Evolutionary conservation across 2,797 vertebrate genomes (phyloP).

Genomic region (Tauraco hartlaubi): DNA sequence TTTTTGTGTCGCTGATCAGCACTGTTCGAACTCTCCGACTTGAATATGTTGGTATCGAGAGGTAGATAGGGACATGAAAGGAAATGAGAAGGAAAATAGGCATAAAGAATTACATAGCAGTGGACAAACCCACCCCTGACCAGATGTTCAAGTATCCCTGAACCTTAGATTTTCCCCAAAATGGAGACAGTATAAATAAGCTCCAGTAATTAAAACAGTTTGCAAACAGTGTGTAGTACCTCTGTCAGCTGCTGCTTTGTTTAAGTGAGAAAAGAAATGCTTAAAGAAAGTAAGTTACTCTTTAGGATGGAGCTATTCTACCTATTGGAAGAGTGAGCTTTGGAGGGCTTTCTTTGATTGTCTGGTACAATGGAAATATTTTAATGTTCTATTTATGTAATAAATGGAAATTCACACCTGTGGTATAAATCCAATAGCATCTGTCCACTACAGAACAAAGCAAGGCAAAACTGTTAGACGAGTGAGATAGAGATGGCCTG

Average conservation of each 20-base stretch:
- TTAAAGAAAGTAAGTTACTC: not conserved
- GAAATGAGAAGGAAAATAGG: not conserved
- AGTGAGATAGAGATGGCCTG: not conserved
- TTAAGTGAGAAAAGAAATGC: not conserved
- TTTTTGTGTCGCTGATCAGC: not conserved
- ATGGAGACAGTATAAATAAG: not conserved
- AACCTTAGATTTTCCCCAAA: not conserved
- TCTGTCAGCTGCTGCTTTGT: not conserved
- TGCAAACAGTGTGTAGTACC: not conserved
- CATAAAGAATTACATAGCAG: not conserved
- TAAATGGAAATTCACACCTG: not conserved
- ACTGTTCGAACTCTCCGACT: not conserved
- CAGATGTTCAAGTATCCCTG: not conserved
- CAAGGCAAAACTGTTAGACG: not conserved
- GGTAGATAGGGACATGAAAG: not conserved
- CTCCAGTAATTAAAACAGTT: not conserved
- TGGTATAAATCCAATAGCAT: not conserved
- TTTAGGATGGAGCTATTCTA: not conserved
- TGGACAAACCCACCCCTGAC: not conserved
- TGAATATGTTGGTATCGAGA: rapidly evolving
- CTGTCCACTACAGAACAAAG: not conserved
- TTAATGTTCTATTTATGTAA: not conserved
- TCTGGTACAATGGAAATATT: not conserved
- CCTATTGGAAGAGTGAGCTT: not conserved
- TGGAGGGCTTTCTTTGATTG: not conserved